Percentiles rank a stretch among this genome's conserved stretches.
These are phyloP conservation scores for Homarus americanus DNA, from an alignment of 1,140 invertebrate genomes.

Conservation along the genomic window DNA sequence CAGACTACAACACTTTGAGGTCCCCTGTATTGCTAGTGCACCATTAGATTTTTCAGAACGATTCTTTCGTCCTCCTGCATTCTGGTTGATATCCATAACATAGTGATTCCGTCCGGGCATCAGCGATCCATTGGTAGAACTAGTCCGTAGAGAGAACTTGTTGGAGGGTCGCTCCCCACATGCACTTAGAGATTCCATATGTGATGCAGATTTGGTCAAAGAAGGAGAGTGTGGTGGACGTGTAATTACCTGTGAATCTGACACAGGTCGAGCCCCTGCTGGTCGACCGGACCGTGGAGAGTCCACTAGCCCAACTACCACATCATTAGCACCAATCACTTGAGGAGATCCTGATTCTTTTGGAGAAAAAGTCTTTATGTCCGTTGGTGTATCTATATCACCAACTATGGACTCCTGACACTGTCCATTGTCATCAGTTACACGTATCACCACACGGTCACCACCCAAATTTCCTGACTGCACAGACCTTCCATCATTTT, in stretches of 20 bases:
- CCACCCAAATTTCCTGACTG: constrained; percentile 24
- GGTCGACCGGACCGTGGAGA: constrained; percentile 38
- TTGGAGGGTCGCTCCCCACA: constrained; percentile 50
- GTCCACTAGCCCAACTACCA: constrained; percentile 66
- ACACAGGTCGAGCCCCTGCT: constrained; percentile 50
- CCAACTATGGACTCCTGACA: constrained; percentile 14
- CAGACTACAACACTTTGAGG: constrained; percentile 74
- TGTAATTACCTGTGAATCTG: constrained; percentile 56
- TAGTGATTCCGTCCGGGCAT: constrained; percentile 55
- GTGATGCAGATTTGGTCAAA: constrained; percentile 72
- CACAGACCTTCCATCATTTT: background rate
- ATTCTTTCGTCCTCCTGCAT: constrained; percentile 70
- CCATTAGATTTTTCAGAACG: constrained; percentile 69
- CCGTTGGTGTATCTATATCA: constrained; percentile 9
- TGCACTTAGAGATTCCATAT: constrained; percentile 69
- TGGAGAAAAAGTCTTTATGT: constrained; percentile 15
- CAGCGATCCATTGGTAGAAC: constrained; percentile 73
- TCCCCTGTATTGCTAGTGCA: constrained; percentile 73
- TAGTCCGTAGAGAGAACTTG: constrained; percentile 54
- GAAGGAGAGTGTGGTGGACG: constrained; percentile 55
- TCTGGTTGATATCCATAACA: constrained; percentile 74
- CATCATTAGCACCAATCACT: constrained; percentile 65
- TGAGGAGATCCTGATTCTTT: constrained; percentile 36
- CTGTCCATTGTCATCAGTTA: constrained; percentile 52
- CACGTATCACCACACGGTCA: constrained; percentile 38